A percentile compares a stretch with the other conserved stretches of the same genome.
These are phyloP conservation scores for Circaetus gallicus DNA, from an alignment of 2,113 vertebrate species.

Conservation along the genomic window DNA sequence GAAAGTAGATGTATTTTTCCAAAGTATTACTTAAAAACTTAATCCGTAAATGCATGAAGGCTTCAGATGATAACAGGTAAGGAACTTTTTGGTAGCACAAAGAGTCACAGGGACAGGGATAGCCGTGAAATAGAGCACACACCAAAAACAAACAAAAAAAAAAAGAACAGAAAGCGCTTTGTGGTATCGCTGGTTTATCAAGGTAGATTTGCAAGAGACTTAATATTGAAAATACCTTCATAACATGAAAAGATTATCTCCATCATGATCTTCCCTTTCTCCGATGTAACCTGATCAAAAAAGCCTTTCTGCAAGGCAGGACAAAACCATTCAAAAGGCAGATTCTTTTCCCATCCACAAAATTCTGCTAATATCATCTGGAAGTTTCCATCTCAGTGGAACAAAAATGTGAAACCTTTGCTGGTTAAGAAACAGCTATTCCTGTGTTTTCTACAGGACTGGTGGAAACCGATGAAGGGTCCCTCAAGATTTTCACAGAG, in stretches of 20 bases:
- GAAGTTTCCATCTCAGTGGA: neutral
- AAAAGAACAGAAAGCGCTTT: neutral
- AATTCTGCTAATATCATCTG: neutral
- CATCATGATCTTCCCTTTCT: neutral
- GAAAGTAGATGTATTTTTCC: neutral
- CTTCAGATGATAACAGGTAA: accelerated
- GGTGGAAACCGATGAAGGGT: neutral
- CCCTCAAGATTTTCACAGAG: neutral
- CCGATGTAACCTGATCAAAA: neutral
- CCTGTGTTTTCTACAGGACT: neutral
- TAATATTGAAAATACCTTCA: neutral
- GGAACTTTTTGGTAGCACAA: neutral
- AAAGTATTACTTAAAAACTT: neutral
- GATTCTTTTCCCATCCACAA: neutral
- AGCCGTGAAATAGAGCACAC: neutral
- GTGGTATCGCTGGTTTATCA: neutral
- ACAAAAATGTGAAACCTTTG: neutral
- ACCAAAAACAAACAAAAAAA: neutral
- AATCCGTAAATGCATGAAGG: neutral
- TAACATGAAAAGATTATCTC: neutral
- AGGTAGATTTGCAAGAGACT: neutral
- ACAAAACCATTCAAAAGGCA: neutral
- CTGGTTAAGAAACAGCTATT: neutral
- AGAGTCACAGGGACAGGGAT: neutral
- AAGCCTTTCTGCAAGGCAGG: neutral